A percentile compares a stretch with the other conserved stretches of the same genome.
These are phyloP conservation scores for Emydocephalus ijimae DNA, from an alignment of 2,113 vertebrate species.

Conservation along the genomic window DNA sequence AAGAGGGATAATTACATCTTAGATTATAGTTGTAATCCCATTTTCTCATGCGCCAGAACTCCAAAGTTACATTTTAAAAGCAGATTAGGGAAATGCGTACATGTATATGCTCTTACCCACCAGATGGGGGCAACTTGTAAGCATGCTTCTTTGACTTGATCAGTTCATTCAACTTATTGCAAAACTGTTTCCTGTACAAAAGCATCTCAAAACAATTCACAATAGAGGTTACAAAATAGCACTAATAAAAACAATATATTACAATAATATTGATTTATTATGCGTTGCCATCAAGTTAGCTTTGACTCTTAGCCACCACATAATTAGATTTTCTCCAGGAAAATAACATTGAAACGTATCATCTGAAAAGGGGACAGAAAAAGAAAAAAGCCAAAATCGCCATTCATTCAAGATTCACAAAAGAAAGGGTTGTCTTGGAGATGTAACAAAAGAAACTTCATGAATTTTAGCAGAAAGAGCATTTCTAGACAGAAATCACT, in stretches of 20 bases:
- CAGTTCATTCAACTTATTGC: background rate
- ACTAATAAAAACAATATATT: background rate
- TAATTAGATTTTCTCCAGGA: background rate
- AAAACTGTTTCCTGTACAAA: background rate
- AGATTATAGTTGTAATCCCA: background rate
- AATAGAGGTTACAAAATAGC: background rate
- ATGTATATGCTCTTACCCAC: background rate
- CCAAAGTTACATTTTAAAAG: background rate
- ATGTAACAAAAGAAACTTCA: background rate
- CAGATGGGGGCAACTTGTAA: background rate
- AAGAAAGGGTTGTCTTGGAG: background rate
- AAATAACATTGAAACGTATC: background rate
- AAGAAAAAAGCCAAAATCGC: background rate
- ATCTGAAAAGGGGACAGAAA: background rate
- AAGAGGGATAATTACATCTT: background rate
- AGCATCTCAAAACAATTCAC: background rate
- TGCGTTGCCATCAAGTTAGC: background rate
- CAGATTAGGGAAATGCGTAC: background rate
- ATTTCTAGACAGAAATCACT: background rate
- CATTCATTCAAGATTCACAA: background rate
- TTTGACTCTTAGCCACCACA: background rate
- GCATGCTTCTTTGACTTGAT: background rate
- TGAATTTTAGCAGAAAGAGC: background rate
- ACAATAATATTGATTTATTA: background rate
- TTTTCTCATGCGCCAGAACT: background rate